Conservation (phyloP, 2,113 vertebrate genomes). For the Origma solitaria region DNA sequence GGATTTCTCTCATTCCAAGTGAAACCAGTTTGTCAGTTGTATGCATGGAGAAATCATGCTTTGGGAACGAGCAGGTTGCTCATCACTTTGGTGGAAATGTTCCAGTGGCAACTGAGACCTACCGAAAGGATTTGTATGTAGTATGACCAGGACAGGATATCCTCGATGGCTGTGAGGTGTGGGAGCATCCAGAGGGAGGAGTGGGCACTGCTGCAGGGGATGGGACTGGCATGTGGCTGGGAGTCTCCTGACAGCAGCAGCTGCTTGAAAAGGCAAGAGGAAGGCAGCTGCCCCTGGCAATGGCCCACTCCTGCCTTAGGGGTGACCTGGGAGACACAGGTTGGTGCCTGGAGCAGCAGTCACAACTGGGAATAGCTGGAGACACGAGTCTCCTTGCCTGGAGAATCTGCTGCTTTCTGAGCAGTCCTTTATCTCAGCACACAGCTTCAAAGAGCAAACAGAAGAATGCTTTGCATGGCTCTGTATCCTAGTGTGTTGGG, state of each 20-base stretch:
- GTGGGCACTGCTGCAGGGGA: not conserved
- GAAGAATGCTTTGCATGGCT: not conserved
- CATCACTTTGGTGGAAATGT: not conserved
- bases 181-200: not conserved
- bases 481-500: not conserved
- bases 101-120: not conserved
- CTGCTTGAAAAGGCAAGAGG: not conserved
- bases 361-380: not conserved
- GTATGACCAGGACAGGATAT: not conserved
- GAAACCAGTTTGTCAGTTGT: not conserved
- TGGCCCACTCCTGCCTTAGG: not conserved
- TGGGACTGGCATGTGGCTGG: not conserved
- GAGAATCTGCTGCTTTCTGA: not conserved
- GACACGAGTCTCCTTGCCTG: not conserved
- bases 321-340: not conserved
- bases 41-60: not conserved
- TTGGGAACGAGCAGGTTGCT: not conserved
- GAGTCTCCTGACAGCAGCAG: not conserved
- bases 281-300: not conserved
- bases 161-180: not conserved
- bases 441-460: not conserved
- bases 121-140: not conserved
- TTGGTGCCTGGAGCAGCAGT: not conserved
- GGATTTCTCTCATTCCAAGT: not conserved
- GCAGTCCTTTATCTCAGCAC: not conserved